phyloP scores from a whole-genome alignment of 2,797 vertebrate species.

The Podarcis siculus region DNA sequence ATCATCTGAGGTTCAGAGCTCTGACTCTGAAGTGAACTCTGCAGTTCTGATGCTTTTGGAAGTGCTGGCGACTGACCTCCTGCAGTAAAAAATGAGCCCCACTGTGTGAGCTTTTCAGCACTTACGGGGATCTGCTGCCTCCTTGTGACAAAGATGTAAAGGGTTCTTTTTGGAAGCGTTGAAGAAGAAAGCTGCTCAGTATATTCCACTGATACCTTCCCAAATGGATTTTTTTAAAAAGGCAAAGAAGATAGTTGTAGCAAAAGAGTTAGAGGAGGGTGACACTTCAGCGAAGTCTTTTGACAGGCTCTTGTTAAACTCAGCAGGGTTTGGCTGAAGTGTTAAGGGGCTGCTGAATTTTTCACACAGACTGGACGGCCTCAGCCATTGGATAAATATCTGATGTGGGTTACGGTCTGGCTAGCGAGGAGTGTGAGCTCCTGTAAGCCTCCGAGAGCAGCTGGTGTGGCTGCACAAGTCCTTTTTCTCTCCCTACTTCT shows the following conservation, averaged over 20 bases:
- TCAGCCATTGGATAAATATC: neutral
- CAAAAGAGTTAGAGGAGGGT: neutral
- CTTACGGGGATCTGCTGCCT: slow-evolving; percentile 69
- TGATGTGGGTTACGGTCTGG: neutral
- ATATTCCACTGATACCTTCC: neutral
- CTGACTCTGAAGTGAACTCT: neutral
- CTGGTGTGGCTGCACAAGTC: neutral
- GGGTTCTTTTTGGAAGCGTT: no score
- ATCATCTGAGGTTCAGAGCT: neutral
- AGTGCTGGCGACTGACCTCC: slow-evolving; percentile 9
- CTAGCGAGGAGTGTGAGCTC: neutral
- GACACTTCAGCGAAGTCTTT: neutral
- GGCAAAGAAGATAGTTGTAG: neutral
- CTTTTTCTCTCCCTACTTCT: neutral
- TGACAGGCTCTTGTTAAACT: neutral
- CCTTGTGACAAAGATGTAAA: slow-evolving; percentile 55
- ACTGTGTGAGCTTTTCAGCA: slow-evolving; percentile 37
- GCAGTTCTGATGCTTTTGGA: neutral
- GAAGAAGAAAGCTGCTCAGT: neutral
- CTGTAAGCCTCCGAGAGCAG: no score
- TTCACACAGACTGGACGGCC: no score
- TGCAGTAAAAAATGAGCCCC: neutral
- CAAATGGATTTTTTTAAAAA: neutral
- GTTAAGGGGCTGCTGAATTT: neutral
- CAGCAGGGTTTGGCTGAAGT: neutral